Evolutionary conservation across 2,797 vertebrate genomes (phyloP).

Genomic region (Novumbra hubbsi): DNA sequence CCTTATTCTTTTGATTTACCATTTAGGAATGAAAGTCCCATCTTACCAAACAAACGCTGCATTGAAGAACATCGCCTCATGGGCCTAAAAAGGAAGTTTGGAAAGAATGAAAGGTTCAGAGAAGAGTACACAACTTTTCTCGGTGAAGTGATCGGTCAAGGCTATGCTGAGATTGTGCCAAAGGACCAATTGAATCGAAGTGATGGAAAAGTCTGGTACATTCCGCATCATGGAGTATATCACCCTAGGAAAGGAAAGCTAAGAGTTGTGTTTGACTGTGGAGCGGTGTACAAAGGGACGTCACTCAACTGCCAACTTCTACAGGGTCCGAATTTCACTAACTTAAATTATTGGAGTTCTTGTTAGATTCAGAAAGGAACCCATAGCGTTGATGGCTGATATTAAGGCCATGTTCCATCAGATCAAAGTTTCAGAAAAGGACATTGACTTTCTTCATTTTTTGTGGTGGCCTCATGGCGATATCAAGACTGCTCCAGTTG

Average conservation of each 20-base stretch:
- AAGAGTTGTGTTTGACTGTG: not conserved
- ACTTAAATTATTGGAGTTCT: too few species aligned
- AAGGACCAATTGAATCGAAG: not conserved
- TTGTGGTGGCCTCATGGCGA: too few species aligned
- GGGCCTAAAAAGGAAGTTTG: not conserved
- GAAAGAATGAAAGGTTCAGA: not conserved
- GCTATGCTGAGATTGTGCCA: constrained; percentile 27
- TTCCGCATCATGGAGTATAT: not conserved
- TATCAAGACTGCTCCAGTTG: too few species aligned
- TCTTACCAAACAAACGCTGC: not conserved
- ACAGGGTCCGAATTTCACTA: too few species aligned
- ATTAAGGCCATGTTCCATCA: too few species aligned
- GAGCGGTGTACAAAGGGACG: not conserved
- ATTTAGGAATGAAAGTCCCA: not conserved
- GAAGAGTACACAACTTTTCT: constrained; percentile 19
- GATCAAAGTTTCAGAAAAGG: too few species aligned
- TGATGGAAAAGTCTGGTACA: constrained; percentile 21
- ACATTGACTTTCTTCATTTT: too few species aligned
- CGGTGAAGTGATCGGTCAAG: not conserved
- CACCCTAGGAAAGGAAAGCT: not conserved
- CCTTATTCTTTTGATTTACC: not conserved
- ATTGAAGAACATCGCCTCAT: constrained; percentile 2
- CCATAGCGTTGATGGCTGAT: too few species aligned
- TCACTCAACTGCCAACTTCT: not conserved
- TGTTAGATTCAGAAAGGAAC: too few species aligned